Evolutionary conservation across 2,797 vertebrate species (phyloP).

Genomic region (Tinamus major): DNA sequence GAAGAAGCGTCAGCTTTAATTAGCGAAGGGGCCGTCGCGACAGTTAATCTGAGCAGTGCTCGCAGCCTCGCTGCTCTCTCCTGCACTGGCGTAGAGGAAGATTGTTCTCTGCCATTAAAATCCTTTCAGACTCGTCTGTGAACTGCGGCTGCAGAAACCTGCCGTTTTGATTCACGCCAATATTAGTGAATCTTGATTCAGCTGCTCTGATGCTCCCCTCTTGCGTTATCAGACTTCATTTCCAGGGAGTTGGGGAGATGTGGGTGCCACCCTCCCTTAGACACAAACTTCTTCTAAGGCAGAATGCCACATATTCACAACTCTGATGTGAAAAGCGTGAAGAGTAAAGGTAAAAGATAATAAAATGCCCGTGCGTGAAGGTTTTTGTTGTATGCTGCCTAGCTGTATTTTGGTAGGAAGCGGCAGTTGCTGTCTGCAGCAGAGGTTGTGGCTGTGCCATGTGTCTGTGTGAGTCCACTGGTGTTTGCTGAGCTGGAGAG

Average conservation of each 20-base stretch:
- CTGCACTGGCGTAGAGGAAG: background rate
- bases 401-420: background rate
- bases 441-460: fast-evolving
- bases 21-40: conserved; percentile 8
- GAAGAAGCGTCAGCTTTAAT: conserved; percentile 38
- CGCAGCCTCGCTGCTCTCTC: background rate
- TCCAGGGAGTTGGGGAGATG: background rate
- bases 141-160: background rate
- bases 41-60: background rate
- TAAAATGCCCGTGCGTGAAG: background rate
- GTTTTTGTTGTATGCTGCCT: background rate
- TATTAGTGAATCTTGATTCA: background rate
- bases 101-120: background rate
- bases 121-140: background rate
- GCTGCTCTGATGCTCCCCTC: background rate
- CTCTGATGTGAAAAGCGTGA: background rate
- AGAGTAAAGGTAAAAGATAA: background rate
- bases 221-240: background rate
- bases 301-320: background rate
- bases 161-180: background rate
- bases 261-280: background rate
- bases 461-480: background rate
- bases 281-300: background rate
- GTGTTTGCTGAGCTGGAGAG: background rate
- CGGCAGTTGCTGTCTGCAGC: background rate